Conservation (phyloP, 1,140 invertebrate genomes). For the Heliconius congener region DNA sequence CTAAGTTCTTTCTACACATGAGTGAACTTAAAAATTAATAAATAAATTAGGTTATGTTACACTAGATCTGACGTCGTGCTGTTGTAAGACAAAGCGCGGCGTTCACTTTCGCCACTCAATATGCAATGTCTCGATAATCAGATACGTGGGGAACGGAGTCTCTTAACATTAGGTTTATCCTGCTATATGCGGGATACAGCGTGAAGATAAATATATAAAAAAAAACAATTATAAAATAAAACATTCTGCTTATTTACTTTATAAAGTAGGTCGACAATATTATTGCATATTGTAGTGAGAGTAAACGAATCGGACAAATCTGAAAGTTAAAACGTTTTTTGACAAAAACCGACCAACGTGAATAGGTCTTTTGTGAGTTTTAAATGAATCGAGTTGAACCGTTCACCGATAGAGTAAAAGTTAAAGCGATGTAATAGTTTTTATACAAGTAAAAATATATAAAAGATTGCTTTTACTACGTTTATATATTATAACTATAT, state of each 20-base stretch:
- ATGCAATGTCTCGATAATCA: too few relatives aligned
- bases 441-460: not conserved
- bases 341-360: not conserved
- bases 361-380: constrained; percentile 11
- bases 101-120: not conserved
- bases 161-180: not conserved
- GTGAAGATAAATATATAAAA: too few relatives aligned
- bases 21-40: not conserved
- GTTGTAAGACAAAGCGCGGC: not conserved
- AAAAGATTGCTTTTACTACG: too few relatives aligned
- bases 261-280: not conserved
- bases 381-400: not conserved
- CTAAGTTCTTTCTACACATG: not conserved
- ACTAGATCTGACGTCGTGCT: too few relatives aligned
- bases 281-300: constrained; percentile 2
- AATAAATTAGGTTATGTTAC: not conserved
- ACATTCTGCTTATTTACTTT: not conserved
- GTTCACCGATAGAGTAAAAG: not conserved
- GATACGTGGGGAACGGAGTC: too few relatives aligned
- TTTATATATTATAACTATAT: too few relatives aligned
- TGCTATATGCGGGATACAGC: too few relatives aligned
- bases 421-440: not conserved
- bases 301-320: not conserved
- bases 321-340: constrained; percentile 7
- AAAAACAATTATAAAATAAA: not conserved